These are phyloP conservation scores for Arizona elegans DNA, from an alignment of 2,113 vertebrate species.

Conservation along the genomic window DNA sequence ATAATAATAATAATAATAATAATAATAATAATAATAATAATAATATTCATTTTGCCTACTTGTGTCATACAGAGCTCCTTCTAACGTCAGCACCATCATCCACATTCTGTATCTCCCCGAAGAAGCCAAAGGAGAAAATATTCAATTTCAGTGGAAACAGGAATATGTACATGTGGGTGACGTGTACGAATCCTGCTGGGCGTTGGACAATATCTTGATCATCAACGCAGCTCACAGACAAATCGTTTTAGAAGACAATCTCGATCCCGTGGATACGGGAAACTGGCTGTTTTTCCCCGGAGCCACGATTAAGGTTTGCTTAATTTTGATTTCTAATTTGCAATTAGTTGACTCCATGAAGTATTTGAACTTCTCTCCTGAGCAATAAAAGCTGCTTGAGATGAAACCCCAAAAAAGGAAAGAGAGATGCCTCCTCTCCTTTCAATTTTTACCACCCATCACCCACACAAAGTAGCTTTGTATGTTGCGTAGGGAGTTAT, in stretches of 20 bases:
- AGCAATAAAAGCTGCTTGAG: neutral
- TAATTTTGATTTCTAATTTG: conserved; percentile 34
- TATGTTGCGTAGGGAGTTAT: neutral
- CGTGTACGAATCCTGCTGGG: conserved; percentile 96
- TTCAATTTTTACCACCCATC: neutral
- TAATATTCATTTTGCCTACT: neutral
- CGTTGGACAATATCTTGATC: conserved; percentile 89
- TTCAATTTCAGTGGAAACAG: conserved; percentile 91
- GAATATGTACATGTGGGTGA: conserved; percentile 79
- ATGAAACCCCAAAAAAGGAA: neutral
- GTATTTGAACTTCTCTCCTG: neutral
- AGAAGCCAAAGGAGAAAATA: conserved; percentile 76
- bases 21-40: neutral
- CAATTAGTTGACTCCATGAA: conserved; percentile 8
- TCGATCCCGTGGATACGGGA: conserved; percentile 92
- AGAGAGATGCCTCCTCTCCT: neutral
- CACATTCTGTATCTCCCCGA: conserved; percentile 89
- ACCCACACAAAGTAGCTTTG: conserved; percentile 6
- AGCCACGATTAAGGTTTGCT: conserved; percentile 91
- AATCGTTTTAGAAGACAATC: conserved; percentile 86
- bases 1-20: no score
- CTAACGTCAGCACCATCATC: conserved; percentile 89
- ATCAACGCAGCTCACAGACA: conserved; percentile 87
- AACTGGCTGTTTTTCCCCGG: conserved; percentile 99
- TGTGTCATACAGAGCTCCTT: conserved; percentile 80